phyloP scores from a whole-genome alignment of 2,797 vertebrate genomes.

The Rhinoraja longicauda region DNA sequence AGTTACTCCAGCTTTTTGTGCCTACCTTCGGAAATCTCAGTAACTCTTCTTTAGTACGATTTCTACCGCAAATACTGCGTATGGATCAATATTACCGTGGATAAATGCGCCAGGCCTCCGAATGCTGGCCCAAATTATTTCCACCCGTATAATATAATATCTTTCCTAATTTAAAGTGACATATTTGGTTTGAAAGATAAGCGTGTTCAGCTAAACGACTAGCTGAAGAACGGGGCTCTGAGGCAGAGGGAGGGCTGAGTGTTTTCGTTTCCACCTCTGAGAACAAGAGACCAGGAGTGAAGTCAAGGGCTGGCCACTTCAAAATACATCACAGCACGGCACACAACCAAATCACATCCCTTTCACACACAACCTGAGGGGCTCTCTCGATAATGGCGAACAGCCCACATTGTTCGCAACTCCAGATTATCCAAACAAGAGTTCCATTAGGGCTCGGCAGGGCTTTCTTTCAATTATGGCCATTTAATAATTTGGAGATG shows the following conservation, averaged over 20 bases:
- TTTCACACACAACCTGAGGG: background rate
- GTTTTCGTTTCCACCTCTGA: background rate
- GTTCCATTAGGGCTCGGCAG: slow-evolving; percentile 52
- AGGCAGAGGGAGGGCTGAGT: too few species aligned
- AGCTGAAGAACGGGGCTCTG: background rate
- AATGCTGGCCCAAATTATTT: background rate
- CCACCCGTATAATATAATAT: background rate
- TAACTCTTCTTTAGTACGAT: background rate
- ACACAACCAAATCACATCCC: background rate
- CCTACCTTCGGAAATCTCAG: too few species aligned
- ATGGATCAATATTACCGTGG: background rate
- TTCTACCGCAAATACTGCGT: background rate
- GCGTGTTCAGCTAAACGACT: background rate
- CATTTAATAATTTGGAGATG: slow-evolving; percentile 28
- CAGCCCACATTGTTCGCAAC: slow-evolving; percentile 50
- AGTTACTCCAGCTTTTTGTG: too few species aligned
- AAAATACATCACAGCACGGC: background rate
- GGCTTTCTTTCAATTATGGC: slow-evolving; percentile 48
- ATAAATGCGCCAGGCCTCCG: background rate
- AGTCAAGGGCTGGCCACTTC: background rate
- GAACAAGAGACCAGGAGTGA: background rate
- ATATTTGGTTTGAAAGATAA: background rate
- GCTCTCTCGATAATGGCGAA: slow-evolving; percentile 41
- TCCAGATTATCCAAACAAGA: slow-evolving; percentile 53
- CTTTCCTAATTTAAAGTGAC: background rate